Evolutionary conservation across 2,888 invertebrate species (phyloP).

Genomic region (Calliopum simillimum): DNA sequence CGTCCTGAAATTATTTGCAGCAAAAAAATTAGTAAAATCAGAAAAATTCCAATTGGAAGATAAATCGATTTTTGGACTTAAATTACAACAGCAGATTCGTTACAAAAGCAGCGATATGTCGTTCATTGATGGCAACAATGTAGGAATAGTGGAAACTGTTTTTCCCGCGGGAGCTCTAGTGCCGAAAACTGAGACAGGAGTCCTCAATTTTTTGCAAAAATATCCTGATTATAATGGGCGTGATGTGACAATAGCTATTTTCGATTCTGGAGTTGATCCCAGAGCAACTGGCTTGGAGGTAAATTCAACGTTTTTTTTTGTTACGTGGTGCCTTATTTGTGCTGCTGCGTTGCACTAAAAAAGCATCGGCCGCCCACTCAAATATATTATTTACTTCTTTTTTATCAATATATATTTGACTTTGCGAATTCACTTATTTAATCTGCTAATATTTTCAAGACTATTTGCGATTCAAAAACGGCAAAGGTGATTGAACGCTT

Average conservation of each 20-base stretch:
- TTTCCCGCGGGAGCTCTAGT: slow-evolving; percentile 88
- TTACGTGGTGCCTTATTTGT: background rate
- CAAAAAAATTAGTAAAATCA: slow-evolving; percentile 9
- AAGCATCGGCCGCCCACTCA: background rate
- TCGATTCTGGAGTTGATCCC: slow-evolving; percentile 98
- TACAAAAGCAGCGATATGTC: slow-evolving; percentile 30
- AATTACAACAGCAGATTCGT: slow-evolving; percentile 30
- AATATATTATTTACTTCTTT: background rate
- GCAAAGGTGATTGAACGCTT: slow-evolving; percentile 94
- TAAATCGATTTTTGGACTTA: background rate
- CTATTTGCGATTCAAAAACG: slow-evolving; percentile 84
- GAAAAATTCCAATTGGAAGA: background rate
- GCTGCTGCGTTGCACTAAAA: background rate
- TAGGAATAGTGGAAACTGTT: slow-evolving; percentile 70
- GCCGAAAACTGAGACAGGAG: slow-evolving; percentile 96
- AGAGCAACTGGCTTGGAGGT: slow-evolving; percentile 95
- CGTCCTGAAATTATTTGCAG: slow-evolving; percentile 15
- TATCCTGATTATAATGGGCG: slow-evolving; percentile 93
- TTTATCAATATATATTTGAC: too few relatives aligned
- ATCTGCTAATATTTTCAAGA: slow-evolving; percentile 75
- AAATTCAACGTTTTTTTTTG: slow-evolving; percentile 47
- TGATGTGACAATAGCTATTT: slow-evolving; percentile 91
- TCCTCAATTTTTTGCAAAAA: slow-evolving; percentile 86
- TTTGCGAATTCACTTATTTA: slow-evolving; percentile 26
- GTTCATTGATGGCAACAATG: slow-evolving; percentile 42